Conservation (phyloP, 1,140 invertebrate genomes). For the Sycophaga agraensis region DNA sequence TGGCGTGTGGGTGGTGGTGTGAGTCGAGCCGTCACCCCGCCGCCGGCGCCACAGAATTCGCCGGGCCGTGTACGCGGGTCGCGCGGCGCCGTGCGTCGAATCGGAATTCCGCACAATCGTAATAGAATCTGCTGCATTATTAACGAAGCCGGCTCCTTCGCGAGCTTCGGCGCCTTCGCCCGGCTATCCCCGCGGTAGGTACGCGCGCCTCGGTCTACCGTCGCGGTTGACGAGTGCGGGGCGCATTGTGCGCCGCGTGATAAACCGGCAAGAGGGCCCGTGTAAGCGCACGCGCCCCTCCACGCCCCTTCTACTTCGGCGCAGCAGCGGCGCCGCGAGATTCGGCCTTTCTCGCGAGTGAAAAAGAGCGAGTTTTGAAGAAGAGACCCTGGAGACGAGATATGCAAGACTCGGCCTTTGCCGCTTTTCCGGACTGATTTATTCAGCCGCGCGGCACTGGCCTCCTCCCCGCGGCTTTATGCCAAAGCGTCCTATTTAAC, state of each 20-base stretch:
- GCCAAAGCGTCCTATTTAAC: neutral
- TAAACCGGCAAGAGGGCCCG: neutral
- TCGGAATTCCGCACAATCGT: slow-evolving; percentile 24
- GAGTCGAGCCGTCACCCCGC: too few species aligned
- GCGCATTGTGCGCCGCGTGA: neutral
- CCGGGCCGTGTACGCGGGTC: neutral
- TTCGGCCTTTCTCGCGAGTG: too few species aligned
- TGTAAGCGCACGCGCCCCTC: too few species aligned
- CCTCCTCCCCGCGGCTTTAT: neutral
- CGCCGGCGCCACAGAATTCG: neutral
- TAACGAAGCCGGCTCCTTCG: slow-evolving; percentile 10
- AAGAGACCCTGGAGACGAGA: too few species aligned
- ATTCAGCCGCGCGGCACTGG: neutral
- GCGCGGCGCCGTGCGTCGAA: slow-evolving; percentile 19
- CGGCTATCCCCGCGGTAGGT: too few species aligned
- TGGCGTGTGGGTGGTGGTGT: too few species aligned
- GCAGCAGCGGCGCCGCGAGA: too few species aligned
- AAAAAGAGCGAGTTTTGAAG: too few species aligned
- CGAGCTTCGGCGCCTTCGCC: too few species aligned
- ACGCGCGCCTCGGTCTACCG: too few species aligned
- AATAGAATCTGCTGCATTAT: slow-evolving; percentile 25
- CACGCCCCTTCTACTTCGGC: too few species aligned
- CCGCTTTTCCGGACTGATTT: neutral
- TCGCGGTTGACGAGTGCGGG: too few species aligned
- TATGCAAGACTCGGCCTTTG: neutral